Base-by-base conservation (phyloP, 2,888 invertebrate species). In the Bellardia bayeri region DNA sequence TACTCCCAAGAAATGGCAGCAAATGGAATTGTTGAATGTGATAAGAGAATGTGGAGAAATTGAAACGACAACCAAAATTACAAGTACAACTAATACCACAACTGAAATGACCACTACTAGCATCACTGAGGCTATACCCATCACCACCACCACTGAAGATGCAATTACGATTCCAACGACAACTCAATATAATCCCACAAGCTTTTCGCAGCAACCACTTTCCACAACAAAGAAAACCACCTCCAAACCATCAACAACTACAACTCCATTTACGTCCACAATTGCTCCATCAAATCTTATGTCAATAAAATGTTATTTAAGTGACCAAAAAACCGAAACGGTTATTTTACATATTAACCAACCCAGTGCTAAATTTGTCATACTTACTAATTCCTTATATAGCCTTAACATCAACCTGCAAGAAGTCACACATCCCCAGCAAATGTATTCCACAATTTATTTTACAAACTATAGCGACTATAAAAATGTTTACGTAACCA, bases 391-490 rank as follows among this genome's bases (percentile, higher is more conserved):
- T 5, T 66, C 81, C n/a, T 16, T 51, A 0, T 40, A 72, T 3
- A 84, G 68, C 11, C n/a, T 84, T 40, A 37, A 37, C 1, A 14
- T 84, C n/a, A 16, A 14, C 1, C 0, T 78, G 13, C 2, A 58
- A 13, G 7, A 58, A 30, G 7, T 0, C 11, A 37, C 30, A 7
- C 58, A 33, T 0, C 0, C 0, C 0, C 9, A 7, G 4, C 0
- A 45, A 23, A n/a, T 37, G 0, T 71, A 71, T 45, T 16, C 30
- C 8, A 33, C 78, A n/a, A n/a, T 83, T 23, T 86, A 80, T 40
- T 80, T 58, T 8, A 56, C 23, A 1, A 71, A 76, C 30, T 45
- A 33, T 11, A 37, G 54, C 2, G 23, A 64, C 3, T 37, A 54
- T 6, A 6, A 23, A 7, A 16, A 14, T 30, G 14, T 3, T 3